Base-by-base conservation (phyloP, 35 echinoderm and acorn worm species). In the Stichopus chloronotus region DNA sequence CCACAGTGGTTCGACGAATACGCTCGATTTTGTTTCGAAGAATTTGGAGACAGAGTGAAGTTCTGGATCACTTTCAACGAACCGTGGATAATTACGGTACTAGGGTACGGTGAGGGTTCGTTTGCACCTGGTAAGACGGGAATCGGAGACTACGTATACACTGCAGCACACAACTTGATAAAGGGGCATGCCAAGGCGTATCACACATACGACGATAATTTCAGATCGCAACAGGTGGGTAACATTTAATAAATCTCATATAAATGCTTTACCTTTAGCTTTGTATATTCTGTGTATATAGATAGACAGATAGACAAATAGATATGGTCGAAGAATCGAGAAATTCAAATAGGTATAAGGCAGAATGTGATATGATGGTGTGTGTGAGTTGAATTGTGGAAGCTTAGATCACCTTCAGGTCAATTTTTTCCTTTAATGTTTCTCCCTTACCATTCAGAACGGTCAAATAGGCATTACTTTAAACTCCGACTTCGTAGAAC, bases 41-140 rank as follows among this genome's bases (percentile, higher is more conserved):
- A 80, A 16, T 98, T 95, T 79, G 96, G 96, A 11, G 89, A 94
- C 63, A 25, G 94, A 22, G 94, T 95, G 9, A 95, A 94, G 21
- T 89, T 94, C 30, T 98, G 96, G 96, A 98, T 98, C 24, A 98
- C 96, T 6, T 95, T 98, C 84, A 98, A 98, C 78, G 96, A 98
- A 82, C 96, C 96, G 1, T 98, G 94, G 96, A 95, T 98, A 17
- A 92, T 98, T 14, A 61, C 96, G 58, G 17, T 95, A 5, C 74
- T 98, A 8, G 96, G 96, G 13, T 93, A 98, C 86, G 96, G 92
- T 2, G 63, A 82, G 22, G 94, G 94, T 3, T 63, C 20, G 53
- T 95, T 94, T 63, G 94, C 96, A 53, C 96, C 96, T 10, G 96
- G 96, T 56, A 82, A 92, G 20, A 12, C 17, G 5, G 96, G 87